Evolutionary conservation across 2,888 invertebrate genomes (phyloP), one percentile per base, ranked within the genome.

Genomic region (Rutpela maculata): DNA sequence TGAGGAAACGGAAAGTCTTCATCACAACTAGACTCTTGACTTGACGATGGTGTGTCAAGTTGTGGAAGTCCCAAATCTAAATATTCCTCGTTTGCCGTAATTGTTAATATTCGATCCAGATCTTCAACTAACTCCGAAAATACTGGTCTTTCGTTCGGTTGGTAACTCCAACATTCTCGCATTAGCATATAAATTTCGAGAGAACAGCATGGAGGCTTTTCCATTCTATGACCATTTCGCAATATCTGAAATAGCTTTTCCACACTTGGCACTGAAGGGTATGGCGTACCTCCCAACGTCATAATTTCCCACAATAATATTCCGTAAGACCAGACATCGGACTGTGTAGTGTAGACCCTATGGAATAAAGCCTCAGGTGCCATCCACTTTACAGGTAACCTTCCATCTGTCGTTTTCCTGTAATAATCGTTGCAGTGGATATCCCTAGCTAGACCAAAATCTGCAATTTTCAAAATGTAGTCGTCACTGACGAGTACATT

Each of bases 321-420:
- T 57, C 99, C 99, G 90, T 97, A 99, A 0, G 98, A 98, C 99
- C 99, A 99, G 94, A 97, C 97, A 89, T 97, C 97, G 84, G 96
- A 96, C 91, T 97, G 95, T 55, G 96, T 95, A 55, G 97, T 99
- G 90, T 99, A 99, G 68, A 98, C 94, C 85, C 98, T 94, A 87
- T 98, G 97, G 89, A 98, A 98, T 38, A 99, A 91, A 0, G 99
- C 98, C 90, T 99, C 99, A 0, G 99, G 98, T 0, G 99, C 98
- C 99, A 99, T 99, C 99, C 99, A 99, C 91, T 99, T 99, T 26
- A 99, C 97, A 0, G 99, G 99, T 80, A 99, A 91, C 57, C 98
- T 92, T 12, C 99, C 99, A 88, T 99, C 98, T 15, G 98, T 98
- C 81, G 96, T 97, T 91, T 99, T 99, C 82, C 97, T 94, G 89